Evolutionary conservation across 2,113 vertebrate species (phyloP).

Genomic region (Rhinichthys klamathensis): DNA sequence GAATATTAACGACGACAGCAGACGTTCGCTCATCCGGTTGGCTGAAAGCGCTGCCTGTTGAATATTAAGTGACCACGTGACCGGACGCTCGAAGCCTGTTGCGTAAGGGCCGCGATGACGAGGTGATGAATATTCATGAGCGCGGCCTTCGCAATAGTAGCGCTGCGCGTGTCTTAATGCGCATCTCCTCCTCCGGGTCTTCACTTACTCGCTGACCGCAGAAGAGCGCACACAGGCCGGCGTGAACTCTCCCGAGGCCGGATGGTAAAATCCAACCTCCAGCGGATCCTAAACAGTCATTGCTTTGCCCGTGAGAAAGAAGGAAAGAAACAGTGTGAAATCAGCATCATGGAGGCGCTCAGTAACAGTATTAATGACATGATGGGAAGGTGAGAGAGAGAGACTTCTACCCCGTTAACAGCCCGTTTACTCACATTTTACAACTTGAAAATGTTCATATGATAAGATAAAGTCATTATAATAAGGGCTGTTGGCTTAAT

Average conservation of each 20-base stretch:
- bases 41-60: not conserved
- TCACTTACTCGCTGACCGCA: conserved; percentile 55
- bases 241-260: conserved; percentile 81
- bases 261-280: conserved; percentile 89
- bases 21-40: not conserved
- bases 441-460: rapidly evolving
- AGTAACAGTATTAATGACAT: conserved; percentile 79
- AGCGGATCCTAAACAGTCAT: conserved; percentile 87
- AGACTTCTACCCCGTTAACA: conserved; percentile 35
- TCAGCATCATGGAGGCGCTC: conserved; percentile 74
- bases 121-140: not conserved
- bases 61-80: not conserved
- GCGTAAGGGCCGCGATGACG: not conserved
- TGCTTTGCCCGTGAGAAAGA: conserved; percentile 86
- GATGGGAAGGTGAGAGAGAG: conserved; percentile 83
- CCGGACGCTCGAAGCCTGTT: not conserved
- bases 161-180: conserved; percentile 6
- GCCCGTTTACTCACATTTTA: not conserved
- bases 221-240: conserved; percentile 72
- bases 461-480: too few species aligned
- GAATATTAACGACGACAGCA: not conserved
- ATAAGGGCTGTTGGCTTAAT: too few species aligned
- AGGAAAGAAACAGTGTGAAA: conserved; percentile 75
- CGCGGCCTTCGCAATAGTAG: not conserved
- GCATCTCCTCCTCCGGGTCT: conserved; percentile 8